phyloP scores from a whole-genome alignment of 37 sponge, comb jelly and placozoan genomes.

The Agelas oroides region DNA sequence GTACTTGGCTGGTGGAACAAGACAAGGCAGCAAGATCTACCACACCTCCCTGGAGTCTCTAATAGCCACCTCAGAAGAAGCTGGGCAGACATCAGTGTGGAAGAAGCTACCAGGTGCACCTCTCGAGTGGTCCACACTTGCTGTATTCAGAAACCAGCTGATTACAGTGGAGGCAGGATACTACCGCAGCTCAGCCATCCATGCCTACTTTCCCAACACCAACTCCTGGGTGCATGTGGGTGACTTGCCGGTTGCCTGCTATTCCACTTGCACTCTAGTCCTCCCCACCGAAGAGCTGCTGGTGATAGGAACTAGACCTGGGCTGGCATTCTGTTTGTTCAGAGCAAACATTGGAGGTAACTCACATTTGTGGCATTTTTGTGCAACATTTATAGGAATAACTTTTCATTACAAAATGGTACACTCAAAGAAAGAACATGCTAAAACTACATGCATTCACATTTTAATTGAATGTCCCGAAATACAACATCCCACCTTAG shows the following conservation, averaged over 20 bases:
- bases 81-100: no score
- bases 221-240: constrained; percentile 35
- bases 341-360: no score
- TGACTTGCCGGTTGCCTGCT: background rate
- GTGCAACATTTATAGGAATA: no score
- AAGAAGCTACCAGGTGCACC: background rate
- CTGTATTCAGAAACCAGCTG: background rate
- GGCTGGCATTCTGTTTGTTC: no score
- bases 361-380: no score
- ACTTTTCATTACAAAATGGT: no score
- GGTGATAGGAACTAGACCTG: constrained; percentile 22
- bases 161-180: background rate
- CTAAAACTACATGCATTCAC: no score
- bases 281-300: no score
- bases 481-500: no score
- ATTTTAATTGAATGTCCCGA: no score
- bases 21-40: background rate
- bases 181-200: background rate
- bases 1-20: background rate
- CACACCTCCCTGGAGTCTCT: constrained; percentile 20
- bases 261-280: background rate
- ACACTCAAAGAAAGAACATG: no score
- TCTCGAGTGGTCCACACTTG: background rate
- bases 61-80: background rate
- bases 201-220: constrained; percentile 29